phyloP scores from a whole-genome alignment of 2,113 vertebrate genomes.

The Eubucco bourcierii region DNA sequence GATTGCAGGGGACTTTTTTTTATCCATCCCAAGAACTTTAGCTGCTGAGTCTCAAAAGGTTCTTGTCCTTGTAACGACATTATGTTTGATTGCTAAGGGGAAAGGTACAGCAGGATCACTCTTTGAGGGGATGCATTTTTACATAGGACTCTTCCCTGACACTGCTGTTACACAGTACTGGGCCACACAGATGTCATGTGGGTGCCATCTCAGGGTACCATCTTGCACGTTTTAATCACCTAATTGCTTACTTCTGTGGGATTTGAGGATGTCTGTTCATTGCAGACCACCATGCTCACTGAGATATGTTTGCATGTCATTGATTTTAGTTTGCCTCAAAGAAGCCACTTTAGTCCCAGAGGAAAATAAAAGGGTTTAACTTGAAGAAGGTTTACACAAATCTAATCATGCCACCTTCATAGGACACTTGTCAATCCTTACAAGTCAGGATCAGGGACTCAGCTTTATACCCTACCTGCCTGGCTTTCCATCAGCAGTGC shows the following conservation, averaged over 20 bases:
- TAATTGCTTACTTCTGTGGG: neutral
- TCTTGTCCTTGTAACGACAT: neutral
- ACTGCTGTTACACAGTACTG: neutral
- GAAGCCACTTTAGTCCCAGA: neutral
- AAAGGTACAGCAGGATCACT: neutral
- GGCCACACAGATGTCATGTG: neutral
- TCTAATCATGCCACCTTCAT: neutral
- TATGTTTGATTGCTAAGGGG: neutral
- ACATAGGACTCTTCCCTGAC: neutral
- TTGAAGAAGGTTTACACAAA: neutral
- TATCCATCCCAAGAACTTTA: neutral
- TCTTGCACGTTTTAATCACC: neutral
- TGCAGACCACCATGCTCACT: neutral
- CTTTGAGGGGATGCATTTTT: neutral
- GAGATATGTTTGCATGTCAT: neutral
- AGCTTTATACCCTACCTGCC: neutral
- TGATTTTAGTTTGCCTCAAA: neutral
- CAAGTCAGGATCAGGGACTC: neutral
- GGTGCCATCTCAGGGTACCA: too few relatives aligned
- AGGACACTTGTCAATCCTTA: neutral
- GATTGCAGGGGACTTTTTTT: neutral
- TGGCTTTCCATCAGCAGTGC: neutral
- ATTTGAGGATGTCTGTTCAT: neutral
- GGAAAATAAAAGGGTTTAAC: neutral
- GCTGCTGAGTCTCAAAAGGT: neutral